phyloP scores from a whole-genome alignment of 2,888 invertebrate genomes.

The Plagodis dolabraria region DNA sequence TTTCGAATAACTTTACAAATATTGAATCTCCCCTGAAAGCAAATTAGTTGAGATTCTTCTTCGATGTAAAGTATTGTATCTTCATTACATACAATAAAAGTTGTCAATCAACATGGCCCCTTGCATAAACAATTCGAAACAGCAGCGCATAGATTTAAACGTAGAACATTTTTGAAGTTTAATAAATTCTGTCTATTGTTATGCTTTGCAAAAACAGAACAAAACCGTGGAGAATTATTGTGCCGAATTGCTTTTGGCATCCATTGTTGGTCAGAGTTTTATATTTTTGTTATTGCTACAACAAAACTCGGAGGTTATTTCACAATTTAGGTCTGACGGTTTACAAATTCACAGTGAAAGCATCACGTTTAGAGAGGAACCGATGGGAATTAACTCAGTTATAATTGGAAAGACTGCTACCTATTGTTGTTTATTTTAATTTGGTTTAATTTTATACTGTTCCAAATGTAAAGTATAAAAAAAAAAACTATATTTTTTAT shows the following conservation, averaged over 20 bases:
- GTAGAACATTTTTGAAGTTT: conserved; percentile 15
- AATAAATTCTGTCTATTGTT: conserved; percentile 21
- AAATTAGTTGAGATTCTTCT: too few relatives aligned
- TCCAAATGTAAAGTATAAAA: too few relatives aligned
- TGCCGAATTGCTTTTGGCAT: conserved; percentile 25
- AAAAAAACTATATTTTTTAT: too few relatives aligned
- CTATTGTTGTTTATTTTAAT: neutral
- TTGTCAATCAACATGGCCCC: too few relatives aligned
- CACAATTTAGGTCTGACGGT: conserved; percentile 3
- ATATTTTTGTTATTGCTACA: conserved; percentile 12
- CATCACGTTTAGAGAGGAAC: neutral
- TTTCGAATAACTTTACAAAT: too few relatives aligned
- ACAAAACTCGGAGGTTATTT: conserved; percentile 13
- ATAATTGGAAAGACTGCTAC: neutral
- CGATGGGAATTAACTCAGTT: neutral
- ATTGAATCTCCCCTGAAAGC: too few relatives aligned
- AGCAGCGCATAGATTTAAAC: conserved; percentile 6
- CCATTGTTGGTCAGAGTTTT: conserved; percentile 28
- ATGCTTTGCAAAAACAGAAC: conserved; percentile 19
- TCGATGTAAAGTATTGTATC: too few relatives aligned
- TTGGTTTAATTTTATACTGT: too few relatives aligned
- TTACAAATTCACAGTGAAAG: conserved; percentile 1
- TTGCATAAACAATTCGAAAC: too few relatives aligned
- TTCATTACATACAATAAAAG: too few relatives aligned
- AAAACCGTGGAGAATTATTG: conserved; percentile 30